Evolutionary conservation across 2,797 vertebrate species (phyloP), one percentile per base, ranked within the genome.

Genomic region (Euthynnus affinis): DNA sequence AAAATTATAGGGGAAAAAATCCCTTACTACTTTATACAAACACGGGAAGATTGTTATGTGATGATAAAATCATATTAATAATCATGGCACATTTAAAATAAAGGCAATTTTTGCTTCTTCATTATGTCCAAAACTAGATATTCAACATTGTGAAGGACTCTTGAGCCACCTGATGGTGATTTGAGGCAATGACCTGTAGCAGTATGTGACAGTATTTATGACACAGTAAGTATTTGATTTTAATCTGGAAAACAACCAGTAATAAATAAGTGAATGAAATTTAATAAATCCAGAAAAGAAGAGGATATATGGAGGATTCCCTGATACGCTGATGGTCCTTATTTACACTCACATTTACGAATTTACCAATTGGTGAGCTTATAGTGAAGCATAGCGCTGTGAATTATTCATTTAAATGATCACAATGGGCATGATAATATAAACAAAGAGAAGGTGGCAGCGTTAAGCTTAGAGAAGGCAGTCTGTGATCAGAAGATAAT

Each of bases 131-230:
- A 20, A 71, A 55, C 25, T 49, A 23, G 40, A 63, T 68, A 63
- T 34, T 29, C 0, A 15, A 23, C 29, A 18, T 7, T 34, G 13
- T 49, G 3, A 76, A 42, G 56, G 64, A n/a, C 76, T 82, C 72
- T 76, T 52, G 80, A 27, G 85, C 55, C 90, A 73, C 57, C 91
- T 88, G 22, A 75, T 89, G 91, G 85, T 63, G 1, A 72, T 23
- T 12, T 48, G 8, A 55, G 10, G 71, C 0, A 48, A 64, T 18
- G 7, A 32, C 57, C 10, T 44, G 32, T 22, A 18, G 60, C 22
- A 13, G 17, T 18, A 18, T 17, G 44, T 48, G 44, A 48, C 17
- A 48, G 44, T 48, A 48, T 48, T 48, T 18, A 20, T 10, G 9
- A 27, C 7, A 10, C 15, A 3, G 27, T 25, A 13, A 3, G 27